phyloP scores from a whole-genome alignment of 2,797 vertebrate genomes.

The Halcyon chelicuti region DNA sequence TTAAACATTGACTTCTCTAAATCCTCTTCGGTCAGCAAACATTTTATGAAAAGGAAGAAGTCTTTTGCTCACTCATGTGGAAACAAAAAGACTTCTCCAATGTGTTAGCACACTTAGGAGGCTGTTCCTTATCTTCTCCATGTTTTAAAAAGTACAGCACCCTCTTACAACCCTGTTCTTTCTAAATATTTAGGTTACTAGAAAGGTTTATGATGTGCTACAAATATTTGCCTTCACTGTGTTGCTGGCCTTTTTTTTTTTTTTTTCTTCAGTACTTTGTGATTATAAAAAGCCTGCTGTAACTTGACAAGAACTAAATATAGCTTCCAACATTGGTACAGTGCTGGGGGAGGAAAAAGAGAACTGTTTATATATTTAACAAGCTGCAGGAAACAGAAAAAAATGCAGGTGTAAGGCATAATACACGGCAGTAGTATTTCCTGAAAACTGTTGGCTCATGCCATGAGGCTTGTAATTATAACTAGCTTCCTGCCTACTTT shows the following conservation, averaged over 20 bases:
- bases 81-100: not conserved
- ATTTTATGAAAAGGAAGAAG: not conserved
- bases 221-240: slow-evolving; percentile 43
- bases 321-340: slow-evolving; percentile 4
- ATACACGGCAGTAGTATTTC: slow-evolving; percentile 42
- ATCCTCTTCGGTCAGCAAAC: not conserved
- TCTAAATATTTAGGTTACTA: slow-evolving; percentile 31
- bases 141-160: not conserved
- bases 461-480: not conserved
- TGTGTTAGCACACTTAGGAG: not conserved
- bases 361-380: slow-evolving; percentile 38
- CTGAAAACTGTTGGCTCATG: not conserved
- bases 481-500: slow-evolving; percentile 47
- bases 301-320: slow-evolving; percentile 52
- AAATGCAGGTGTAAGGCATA: slow-evolving; percentile 8
- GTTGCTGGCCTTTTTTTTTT: slow-evolving; percentile 30
- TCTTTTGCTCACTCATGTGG: not conserved
- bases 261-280: not conserved
- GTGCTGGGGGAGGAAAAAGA: not conserved
- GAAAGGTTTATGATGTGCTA: slow-evolving; percentile 7
- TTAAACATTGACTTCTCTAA: not conserved
- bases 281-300: slow-evolving; percentile 44
- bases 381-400: slow-evolving; percentile 21
- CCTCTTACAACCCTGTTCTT: not conserved
- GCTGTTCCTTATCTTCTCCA: not conserved